A percentile compares a stretch with the other conserved stretches of the same genome.
These are phyloP conservation scores for Catagonus wagneri DNA, from an alignment of 2,113 vertebrate genomes.

Conservation along the genomic window DNA sequence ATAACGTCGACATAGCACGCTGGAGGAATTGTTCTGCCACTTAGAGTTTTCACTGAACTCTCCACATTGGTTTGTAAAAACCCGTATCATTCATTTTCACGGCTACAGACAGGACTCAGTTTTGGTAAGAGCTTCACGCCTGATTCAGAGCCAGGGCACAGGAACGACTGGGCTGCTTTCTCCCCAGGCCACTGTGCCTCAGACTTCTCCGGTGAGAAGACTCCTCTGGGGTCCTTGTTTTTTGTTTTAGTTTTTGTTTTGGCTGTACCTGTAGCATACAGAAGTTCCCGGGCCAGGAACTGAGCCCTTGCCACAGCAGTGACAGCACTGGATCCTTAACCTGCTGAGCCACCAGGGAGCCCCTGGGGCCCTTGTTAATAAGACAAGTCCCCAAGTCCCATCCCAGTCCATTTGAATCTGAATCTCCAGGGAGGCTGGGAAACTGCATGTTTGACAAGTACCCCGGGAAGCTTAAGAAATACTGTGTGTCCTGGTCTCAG, in stretches of 20 bases:
- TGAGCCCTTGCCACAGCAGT: no score
- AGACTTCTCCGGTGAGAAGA: not conserved
- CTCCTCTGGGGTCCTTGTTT: not conserved
- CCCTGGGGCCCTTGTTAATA: not conserved
- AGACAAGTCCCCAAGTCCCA: not conserved
- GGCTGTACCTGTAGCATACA: no score
- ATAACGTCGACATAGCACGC: accelerated
- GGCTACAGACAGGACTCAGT: not conserved
- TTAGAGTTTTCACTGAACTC: not conserved
- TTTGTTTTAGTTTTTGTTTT: no score
- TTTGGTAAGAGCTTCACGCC: no score
- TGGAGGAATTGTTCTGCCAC: not conserved
- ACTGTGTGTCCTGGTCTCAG: not conserved
- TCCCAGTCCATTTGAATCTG: not conserved
- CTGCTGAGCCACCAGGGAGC: no score
- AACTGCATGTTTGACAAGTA: not conserved
- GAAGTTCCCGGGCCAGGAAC: no score
- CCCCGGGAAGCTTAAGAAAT: not conserved
- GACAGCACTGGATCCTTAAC: no score
- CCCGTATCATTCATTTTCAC: not conserved
- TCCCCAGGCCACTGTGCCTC: not conserved
- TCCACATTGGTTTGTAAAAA: not conserved
- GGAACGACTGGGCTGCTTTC: not conserved
- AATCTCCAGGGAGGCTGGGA: not conserved
- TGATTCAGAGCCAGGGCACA: no score